phyloP scores from a whole-genome alignment of 2,797 vertebrate species.

The Acomys russatus region DNA sequence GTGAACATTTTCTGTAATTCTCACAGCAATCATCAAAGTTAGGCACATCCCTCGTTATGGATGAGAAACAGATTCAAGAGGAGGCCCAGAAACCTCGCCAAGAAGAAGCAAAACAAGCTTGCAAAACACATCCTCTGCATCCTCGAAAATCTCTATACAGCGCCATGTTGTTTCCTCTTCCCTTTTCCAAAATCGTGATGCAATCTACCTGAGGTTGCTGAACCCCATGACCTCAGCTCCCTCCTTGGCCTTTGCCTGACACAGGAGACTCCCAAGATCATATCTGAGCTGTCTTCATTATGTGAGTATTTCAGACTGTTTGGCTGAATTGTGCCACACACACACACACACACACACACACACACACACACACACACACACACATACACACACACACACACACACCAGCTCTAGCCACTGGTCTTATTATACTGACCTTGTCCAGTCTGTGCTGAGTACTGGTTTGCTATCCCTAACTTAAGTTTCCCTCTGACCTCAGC shows the following conservation, averaged over 20 bases:
- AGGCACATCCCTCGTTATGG: neutral
- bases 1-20: conserved; percentile 1
- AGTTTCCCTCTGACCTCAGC: neutral
- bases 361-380: neutral
- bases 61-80: conserved; percentile 34
- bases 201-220: neutral
- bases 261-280: neutral
- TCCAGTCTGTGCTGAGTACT: neutral
- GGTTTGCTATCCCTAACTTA: neutral
- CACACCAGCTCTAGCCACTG: neutral
- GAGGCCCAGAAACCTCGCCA: neutral
- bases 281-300: neutral
- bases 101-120: conserved; percentile 5
- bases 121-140: neutral
- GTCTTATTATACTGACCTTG: neutral
- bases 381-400: neutral
- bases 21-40: neutral
- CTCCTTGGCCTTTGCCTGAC: neutral
- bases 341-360: too few relatives aligned
- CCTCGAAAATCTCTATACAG: neutral
- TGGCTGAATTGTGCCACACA: neutral
- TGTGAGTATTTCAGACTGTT: neutral
- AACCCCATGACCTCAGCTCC: neutral
- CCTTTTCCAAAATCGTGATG: neutral
- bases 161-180: neutral